A percentile compares a stretch with the other conserved stretches of the same genome.
phyloP scores from a whole-genome alignment of 2,888 invertebrate genomes.

The Caenorhabditis sp. region DNA sequence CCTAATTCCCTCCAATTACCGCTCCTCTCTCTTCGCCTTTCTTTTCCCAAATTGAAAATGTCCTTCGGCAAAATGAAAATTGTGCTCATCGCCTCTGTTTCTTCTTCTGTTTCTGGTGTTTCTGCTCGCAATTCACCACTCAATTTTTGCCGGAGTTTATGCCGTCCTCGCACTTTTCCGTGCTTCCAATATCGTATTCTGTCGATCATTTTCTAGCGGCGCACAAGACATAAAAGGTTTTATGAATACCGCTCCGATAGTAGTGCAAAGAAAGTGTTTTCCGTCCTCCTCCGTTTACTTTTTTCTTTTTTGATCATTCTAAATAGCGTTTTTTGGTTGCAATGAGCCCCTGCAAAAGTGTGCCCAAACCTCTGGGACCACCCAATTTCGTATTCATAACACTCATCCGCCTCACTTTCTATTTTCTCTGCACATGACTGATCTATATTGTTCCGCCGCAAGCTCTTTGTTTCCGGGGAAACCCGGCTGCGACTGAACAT shows the following conservation, averaged over 20 bases:
- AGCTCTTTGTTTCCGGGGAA: constrained; percentile 22
- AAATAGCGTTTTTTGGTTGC: too few species aligned
- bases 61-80: too few species aligned
- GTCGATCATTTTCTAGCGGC: too few species aligned
- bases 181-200: constrained; percentile 9
- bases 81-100: too few species aligned
- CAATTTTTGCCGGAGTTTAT: too few species aligned
- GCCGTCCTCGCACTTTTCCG: constrained; percentile 27
- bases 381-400: constrained; percentile 18
- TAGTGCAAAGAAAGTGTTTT: constrained; percentile 2
- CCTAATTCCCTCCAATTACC: too few species aligned
- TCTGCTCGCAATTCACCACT: constrained; percentile 18
- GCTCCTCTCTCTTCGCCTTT: too few species aligned
- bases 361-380: constrained; percentile 11
- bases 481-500: constrained; percentile 22
- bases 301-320: constrained; percentile 5
- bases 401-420: constrained; percentile 12
- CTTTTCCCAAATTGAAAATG: too few species aligned
- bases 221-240: constrained; percentile 36
- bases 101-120: too few species aligned
- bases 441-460: constrained; percentile 10
- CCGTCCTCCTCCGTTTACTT: background rate
- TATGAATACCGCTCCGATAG: too few species aligned
- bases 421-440: constrained; percentile 2
- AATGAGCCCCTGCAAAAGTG: too few species aligned